Percentiles rank a stretch among this genome's conserved stretches.
These are phyloP conservation scores for Mirza zaza DNA, from an alignment of 2,113 vertebrate genomes.

Conservation along the genomic window DNA sequence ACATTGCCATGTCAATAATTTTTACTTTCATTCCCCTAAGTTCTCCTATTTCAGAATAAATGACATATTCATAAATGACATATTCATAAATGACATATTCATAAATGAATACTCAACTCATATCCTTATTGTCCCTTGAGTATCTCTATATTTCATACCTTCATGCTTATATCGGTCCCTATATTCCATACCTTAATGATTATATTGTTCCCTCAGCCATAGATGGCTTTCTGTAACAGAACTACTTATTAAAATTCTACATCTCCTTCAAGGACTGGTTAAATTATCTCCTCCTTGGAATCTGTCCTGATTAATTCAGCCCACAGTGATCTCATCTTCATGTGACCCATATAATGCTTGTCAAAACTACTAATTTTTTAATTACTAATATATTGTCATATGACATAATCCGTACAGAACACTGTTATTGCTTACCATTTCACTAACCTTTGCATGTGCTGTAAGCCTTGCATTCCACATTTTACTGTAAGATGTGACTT, in stretches of 20 bases:
- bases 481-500: neutral
- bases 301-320: neutral
- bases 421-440: neutral
- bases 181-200: neutral
- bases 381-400: neutral
- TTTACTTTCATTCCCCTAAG: neutral
- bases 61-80: neutral
- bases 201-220: neutral
- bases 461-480: neutral
- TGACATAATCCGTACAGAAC: neutral
- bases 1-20: neutral
- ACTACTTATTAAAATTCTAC: neutral
- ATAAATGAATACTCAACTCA: neutral
- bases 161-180: neutral
- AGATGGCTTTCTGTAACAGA: neutral
- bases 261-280: conserved; percentile 22
- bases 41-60: neutral
- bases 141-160: neutral
- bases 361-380: conserved; percentile 20
- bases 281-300: neutral
- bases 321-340: neutral
- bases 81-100: neutral
- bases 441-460: neutral
- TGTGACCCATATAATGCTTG: neutral
- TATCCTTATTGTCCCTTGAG: neutral